These are phyloP conservation scores for Patiria miniata DNA, from an alignment of 35 echinoderm and acorn worm species.

Conservation along the genomic window DNA sequence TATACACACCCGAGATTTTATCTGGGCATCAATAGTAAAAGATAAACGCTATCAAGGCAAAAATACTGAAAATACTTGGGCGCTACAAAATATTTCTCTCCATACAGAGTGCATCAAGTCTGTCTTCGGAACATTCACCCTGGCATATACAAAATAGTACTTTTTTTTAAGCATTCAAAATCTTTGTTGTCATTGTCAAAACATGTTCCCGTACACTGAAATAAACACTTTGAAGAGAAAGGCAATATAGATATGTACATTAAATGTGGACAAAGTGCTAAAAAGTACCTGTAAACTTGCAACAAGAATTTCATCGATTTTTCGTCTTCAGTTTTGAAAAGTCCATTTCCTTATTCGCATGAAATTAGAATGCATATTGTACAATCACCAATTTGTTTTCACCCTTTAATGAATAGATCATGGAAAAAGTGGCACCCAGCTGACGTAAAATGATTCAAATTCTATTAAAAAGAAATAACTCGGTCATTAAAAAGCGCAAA, in stretches of 20 bases:
- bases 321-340: no score
- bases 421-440: no score
- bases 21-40: conserved; percentile 13
- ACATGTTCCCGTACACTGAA: not conserved
- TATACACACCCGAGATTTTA: conserved; percentile 10
- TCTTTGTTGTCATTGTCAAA: not conserved
- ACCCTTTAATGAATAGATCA: no score
- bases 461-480: no score
- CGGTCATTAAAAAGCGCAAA: no score
- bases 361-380: no score
- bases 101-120: not conserved
- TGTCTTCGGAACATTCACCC: not conserved
- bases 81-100: conserved; percentile 1
- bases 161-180: not conserved
- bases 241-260: not conserved
- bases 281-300: not conserved
- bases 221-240: not conserved
- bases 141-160: conserved; percentile 27
- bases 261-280: not conserved
- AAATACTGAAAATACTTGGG: conserved; percentile 9
- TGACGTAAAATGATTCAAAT: no score
- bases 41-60: conserved; percentile 5
- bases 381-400: no score
- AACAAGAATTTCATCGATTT: no score
- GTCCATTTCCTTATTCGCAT: no score